Evolutionary conservation across 1,140 invertebrate species (phyloP), one percentile per base, ranked within the genome.

Genomic region (Melanaphis sacchari): DNA sequence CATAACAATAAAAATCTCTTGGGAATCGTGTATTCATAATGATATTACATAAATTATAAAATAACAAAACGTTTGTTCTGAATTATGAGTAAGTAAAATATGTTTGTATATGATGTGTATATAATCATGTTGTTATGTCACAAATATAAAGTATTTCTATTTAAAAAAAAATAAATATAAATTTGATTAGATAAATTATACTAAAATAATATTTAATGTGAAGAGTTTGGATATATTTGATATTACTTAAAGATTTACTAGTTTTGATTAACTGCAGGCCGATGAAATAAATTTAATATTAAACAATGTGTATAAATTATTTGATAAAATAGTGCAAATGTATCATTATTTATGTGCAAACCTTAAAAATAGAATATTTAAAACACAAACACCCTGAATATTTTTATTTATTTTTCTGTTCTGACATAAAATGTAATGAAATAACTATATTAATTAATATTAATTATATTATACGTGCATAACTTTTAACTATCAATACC

Each of bases 71-170:
- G n/a, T 49, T 15, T 21, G 43, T 21, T 24, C 22, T 24, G n/a
- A 43, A 49, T 38, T 88, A 11, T 41, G 24, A 84, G 81, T 40
- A 41, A 26, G 43, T 87, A 87, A 18, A 46, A 87, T 46, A 46
- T n/a, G 11, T n/a, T 46, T 46, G 15, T n/a, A 46, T 87, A 21
- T 24, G 43, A 88, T 49, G 85, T 49, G 36, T 52, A 88, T 52
- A 88, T 88, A 88, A 88, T 36, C 15, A 88, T 88, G 43, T 38
- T 36, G 46, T 88, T 52, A 88, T 88, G 43, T 88, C 21, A 88
- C 21, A 46, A 88, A 36, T 49, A 49, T 8, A 24, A 49, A 43
- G n/a, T 43, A 18, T 31, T 26, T 31, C 26, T 3, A 85, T 26
- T 43, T 31, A 26, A 8, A 26, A 24, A 26, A 24, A 21, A 21